Evolutionary conservation across 2,113 vertebrate species (phyloP).

Genomic region (Cynoglossus semilaevis): DNA sequence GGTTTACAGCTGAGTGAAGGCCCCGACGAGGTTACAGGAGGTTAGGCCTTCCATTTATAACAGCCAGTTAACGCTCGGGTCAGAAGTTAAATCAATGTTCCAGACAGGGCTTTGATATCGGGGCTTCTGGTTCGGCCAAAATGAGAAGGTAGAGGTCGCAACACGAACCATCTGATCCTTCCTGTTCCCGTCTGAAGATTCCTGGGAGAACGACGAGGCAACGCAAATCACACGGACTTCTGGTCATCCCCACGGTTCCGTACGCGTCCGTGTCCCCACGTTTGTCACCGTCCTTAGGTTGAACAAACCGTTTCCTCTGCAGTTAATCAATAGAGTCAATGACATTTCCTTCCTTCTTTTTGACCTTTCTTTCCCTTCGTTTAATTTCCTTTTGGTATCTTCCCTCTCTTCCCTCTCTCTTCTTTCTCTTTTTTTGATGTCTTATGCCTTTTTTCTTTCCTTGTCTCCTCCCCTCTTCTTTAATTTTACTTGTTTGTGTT

Average conservation of each 20-base stretch:
- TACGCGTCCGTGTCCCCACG: slow-evolving; percentile 6
- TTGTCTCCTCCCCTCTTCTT: slow-evolving; percentile 8
- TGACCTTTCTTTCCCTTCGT: neutral
- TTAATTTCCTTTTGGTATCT: neutral
- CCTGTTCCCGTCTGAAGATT: slow-evolving; percentile 41
- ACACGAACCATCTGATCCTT: slow-evolving; percentile 59
- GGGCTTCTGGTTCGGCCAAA: slow-evolving; percentile 50
- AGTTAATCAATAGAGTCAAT: slow-evolving; percentile 42
- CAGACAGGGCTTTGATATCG: slow-evolving; percentile 59
- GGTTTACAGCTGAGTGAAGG: slow-evolving; percentile 45
- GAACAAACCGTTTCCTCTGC: slow-evolving; percentile 41
- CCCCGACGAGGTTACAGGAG: slow-evolving; percentile 26
- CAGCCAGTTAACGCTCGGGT: slow-evolving; percentile 46
- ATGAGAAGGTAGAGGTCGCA: slow-evolving; percentile 61
- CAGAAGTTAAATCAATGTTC: slow-evolving; percentile 65
- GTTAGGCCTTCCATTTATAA: slow-evolving; percentile 52
- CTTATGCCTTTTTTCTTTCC: neutral
- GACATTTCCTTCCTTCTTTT: neutral
- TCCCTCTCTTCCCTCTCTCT: neutral
- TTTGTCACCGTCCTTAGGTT: slow-evolving; percentile 29
- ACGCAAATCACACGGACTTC: slow-evolving; percentile 25
- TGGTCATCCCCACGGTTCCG: slow-evolving; percentile 14
- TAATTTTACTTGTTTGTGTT: too few species aligned
- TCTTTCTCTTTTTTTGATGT: neutral
- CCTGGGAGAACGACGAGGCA: slow-evolving; percentile 48